Evolutionary conservation across 2,113 vertebrate species (phyloP).

Genomic region (Anguilla rostrata): DNA sequence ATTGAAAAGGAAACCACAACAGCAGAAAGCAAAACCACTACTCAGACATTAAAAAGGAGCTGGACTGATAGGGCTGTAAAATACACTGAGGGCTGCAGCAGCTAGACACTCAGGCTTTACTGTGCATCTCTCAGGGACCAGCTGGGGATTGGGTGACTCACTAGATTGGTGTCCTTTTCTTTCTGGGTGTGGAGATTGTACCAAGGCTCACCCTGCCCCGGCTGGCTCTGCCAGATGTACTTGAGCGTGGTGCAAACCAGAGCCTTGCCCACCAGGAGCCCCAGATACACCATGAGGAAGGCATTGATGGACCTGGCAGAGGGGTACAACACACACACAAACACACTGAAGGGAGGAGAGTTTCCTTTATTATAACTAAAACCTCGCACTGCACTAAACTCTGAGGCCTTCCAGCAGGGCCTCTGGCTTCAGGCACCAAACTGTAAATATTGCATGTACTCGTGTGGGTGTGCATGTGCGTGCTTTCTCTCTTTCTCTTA

Average conservation of each 20-base stretch:
- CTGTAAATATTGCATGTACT: too few species aligned
- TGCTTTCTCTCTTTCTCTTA: too few species aligned
- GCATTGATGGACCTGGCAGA: constrained; percentile 93
- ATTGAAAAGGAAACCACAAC: not conserved
- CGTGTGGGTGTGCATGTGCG: too few species aligned
- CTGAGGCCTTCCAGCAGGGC: too few species aligned
- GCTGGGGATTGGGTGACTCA: constrained; percentile 47
- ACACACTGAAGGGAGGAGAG: not conserved
- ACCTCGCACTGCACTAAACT: too few species aligned
- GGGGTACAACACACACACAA: constrained; percentile 15
- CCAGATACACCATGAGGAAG: constrained; percentile 94
- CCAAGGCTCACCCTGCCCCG: constrained; percentile 89
- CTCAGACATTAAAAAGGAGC: not conserved
- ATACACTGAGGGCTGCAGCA: not conserved
- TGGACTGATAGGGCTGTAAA: not conserved
- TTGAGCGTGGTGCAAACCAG: constrained; percentile 90
- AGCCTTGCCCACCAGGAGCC: constrained; percentile 90
- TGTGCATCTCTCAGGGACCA: not conserved
- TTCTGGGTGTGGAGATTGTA: constrained; percentile 91
- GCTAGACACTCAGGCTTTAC: not conserved
- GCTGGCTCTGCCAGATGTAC: constrained; percentile 88
- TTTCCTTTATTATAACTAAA: too few species aligned
- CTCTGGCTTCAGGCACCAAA: too few species aligned
- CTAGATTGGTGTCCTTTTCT: constrained; percentile 84
- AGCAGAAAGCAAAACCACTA: too few species aligned